phyloP scores from a whole-genome alignment of 2,888 invertebrate species.

The Boloria selene region DNA sequence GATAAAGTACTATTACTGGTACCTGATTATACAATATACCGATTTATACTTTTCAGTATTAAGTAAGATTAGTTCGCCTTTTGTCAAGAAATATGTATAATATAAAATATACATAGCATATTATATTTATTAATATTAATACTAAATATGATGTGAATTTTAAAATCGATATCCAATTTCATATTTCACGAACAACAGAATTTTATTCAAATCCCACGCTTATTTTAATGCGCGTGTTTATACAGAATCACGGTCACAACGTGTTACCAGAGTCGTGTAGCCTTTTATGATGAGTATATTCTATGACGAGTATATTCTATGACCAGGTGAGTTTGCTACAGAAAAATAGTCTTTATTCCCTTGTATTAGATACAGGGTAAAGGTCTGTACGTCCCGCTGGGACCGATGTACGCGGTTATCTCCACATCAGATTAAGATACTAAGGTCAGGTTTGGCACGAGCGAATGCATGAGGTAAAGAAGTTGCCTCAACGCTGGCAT shows the following conservation, averaged over 20 bases:
- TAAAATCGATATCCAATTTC: neutral
- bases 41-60: too few species aligned
- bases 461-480: conserved; percentile 55
- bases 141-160: too few species aligned
- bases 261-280: conserved; percentile 68
- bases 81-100: too few species aligned
- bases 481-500: conserved; percentile 39
- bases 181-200: conserved; percentile 29
- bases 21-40: too few species aligned
- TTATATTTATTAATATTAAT: too few species aligned
- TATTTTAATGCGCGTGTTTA: conserved; percentile 50
- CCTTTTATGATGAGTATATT: conserved; percentile 70
- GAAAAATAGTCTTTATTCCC: conserved; percentile 49
- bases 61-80: too few species aligned
- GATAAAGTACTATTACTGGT: too few species aligned
- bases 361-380: conserved; percentile 38
- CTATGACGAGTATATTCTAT: conserved; percentile 57
- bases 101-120: too few species aligned
- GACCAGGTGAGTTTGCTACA: conserved; percentile 33
- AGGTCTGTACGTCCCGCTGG: conserved; percentile 64
- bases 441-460: conserved; percentile 74
- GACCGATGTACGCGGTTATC: conserved; percentile 75
- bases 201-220: conserved; percentile 38
- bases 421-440: conserved; percentile 73
- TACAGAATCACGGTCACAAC: conserved; percentile 60